Percentiles rank a stretch among this genome's conserved stretches.
Evolutionary conservation across 2,888 invertebrate species (phyloP).

Genomic region (Euclidia mi): DNA sequence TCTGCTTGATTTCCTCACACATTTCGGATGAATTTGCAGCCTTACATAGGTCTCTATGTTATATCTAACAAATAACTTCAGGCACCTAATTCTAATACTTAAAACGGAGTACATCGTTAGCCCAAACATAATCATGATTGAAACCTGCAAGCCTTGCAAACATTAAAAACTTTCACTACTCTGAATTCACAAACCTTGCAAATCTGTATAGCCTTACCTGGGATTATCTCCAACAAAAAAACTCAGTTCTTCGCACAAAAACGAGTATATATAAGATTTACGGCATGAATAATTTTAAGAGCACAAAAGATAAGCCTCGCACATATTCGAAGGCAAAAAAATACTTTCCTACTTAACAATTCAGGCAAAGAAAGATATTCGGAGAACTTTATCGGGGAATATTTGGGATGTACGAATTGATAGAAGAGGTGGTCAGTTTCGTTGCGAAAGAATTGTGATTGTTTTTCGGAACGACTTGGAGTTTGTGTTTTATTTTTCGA

Average conservation of each 20-base stretch:
- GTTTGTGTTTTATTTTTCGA: conserved; percentile 4
- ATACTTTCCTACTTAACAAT: conserved; percentile 48
- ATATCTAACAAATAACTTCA: too few species aligned
- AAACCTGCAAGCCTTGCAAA: background rate
- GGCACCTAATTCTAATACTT: too few species aligned
- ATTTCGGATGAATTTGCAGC: too few species aligned
- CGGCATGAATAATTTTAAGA: conserved; percentile 48
- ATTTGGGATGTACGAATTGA: too few species aligned
- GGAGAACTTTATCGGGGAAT: conserved; percentile 35
- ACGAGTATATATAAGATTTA: conserved; percentile 48
- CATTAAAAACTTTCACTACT: conserved; percentile 7
- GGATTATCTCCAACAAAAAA: conserved; percentile 43
- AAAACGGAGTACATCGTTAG: background rate
- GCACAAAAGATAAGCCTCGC: conserved; percentile 47
- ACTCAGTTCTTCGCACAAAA: conserved; percentile 33
- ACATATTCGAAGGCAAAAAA: conserved; percentile 47
- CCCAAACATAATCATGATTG: background rate
- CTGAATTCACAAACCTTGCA: conserved; percentile 14
- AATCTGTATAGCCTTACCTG: conserved; percentile 33
- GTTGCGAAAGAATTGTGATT: conserved; percentile 5
- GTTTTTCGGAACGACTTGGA: background rate
- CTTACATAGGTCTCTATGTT: too few species aligned
- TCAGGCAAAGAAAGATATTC: conserved; percentile 38
- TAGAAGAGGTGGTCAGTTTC: conserved; percentile 7
- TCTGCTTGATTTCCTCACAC: too few species aligned